Evolutionary conservation across 2,888 invertebrate genomes (phyloP).

Genomic region (Pristionchus maxplancki): DNA sequence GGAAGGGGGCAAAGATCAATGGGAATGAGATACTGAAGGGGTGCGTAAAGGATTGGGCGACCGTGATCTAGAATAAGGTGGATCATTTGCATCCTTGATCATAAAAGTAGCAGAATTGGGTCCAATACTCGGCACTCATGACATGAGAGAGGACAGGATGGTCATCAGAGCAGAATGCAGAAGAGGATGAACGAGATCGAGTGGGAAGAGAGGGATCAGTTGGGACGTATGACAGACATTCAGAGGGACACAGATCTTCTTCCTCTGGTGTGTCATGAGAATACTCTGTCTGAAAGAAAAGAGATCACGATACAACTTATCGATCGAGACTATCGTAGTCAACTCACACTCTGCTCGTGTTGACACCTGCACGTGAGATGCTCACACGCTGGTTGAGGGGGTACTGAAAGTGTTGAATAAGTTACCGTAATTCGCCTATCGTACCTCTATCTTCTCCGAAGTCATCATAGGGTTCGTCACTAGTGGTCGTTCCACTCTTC

Average conservation of each 20-base stretch:
- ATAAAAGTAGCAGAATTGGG: slow-evolving; percentile 39
- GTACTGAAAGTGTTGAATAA: not conserved
- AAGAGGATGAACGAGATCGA: slow-evolving; percentile 17
- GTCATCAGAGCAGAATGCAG: not conserved
- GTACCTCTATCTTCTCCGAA: slow-evolving; percentile 42
- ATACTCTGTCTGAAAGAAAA: not conserved
- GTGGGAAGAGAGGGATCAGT: not conserved
- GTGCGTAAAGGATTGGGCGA: not conserved
- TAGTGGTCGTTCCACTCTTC: not conserved
- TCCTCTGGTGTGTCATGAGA: not conserved
- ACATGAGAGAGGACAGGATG: not conserved
- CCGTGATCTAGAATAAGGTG: not conserved
- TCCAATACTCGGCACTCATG: not conserved
- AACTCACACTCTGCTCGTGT: not conserved
- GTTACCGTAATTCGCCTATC: not conserved
- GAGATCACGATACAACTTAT: not conserved
- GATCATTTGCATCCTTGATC: slow-evolving; percentile 24
- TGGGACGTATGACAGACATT: not conserved
- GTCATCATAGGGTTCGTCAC: slow-evolving; percentile 3
- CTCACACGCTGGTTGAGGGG: slow-evolving; percentile 20
- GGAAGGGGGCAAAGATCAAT: not conserved
- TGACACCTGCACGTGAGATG: not conserved
- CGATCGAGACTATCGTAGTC: not conserved
- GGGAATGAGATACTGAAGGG: slow-evolving; percentile 22
- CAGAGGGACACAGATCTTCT: not conserved